Conservation (phyloP, 2,888 invertebrate genomes). For the Rhogogaster chlorosoma region DNA sequence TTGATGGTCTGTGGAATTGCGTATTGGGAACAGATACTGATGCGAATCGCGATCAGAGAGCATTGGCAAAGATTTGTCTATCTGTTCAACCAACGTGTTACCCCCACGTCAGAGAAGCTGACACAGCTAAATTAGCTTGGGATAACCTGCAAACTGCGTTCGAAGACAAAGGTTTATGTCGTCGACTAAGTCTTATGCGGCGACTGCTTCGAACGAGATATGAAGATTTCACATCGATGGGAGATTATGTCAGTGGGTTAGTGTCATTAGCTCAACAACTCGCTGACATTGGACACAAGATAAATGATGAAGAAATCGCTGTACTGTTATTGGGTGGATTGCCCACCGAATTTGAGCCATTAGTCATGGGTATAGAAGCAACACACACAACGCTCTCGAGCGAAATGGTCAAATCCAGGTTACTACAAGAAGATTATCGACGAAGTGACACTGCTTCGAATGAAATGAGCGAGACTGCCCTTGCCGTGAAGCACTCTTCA, state of each 20-base stretch:
- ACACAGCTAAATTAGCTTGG: no score
- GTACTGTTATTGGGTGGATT: conserved; percentile 59
- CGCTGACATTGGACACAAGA: conserved; percentile 53
- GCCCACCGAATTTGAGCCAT: conserved; percentile 52
- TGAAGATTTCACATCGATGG: conserved; percentile 54
- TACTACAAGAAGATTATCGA: conserved; percentile 23
- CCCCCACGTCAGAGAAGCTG: conserved; percentile 25
- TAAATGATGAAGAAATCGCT: conserved; percentile 60
- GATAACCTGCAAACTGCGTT: conserved; percentile 58
- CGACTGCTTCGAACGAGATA: conserved; percentile 43
- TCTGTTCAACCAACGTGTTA: conserved; percentile 42
- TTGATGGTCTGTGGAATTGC: background rate
- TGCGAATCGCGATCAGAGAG: conserved; percentile 2
- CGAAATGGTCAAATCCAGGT: conserved; percentile 44
- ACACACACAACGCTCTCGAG: conserved; percentile 25
- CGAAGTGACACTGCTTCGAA: background rate
- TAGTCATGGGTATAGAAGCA: conserved; percentile 54
- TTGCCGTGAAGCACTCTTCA: no score
- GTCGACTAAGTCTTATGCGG: conserved; percentile 51
- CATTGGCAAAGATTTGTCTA: conserved; percentile 48
- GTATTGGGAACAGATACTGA: conserved; percentile 52
- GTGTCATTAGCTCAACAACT: conserved; percentile 58
- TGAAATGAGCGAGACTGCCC: background rate
- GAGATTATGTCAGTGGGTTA: conserved; percentile 59
- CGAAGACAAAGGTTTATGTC: conserved; percentile 59